These are phyloP conservation scores for Cinara cedri DNA, from an alignment of 2,888 invertebrate species.

Conservation along the genomic window DNA sequence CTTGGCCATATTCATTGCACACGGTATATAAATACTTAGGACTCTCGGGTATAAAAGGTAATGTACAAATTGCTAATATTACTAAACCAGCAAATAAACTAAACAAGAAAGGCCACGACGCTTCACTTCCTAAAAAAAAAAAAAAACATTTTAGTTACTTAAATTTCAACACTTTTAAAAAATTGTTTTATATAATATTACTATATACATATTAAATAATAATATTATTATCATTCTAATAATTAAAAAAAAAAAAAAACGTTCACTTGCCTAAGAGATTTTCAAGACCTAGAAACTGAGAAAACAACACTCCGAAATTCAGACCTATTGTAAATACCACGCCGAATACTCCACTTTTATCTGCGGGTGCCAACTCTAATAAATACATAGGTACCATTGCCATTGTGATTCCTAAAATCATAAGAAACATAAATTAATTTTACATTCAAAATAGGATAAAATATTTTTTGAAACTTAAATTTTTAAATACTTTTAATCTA, in stretches of 20 bases:
- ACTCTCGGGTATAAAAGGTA: conserved; percentile 81
- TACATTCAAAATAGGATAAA: not conserved
- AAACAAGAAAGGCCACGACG: conserved; percentile 79
- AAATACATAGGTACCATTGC: conserved; percentile 90
- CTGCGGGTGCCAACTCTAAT: conserved; percentile 81
- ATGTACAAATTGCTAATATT: conserved; percentile 69
- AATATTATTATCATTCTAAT: too few species aligned
- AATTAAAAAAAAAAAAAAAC: too few species aligned
- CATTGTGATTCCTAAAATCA: conserved; percentile 77
- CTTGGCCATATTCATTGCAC: conserved; percentile 70
- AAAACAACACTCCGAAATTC: conserved; percentile 76
- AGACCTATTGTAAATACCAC: conserved; percentile 83
- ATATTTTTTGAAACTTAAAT: not conserved
- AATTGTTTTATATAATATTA: too few species aligned
- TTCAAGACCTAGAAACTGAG: conserved; percentile 74
- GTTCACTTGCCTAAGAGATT: conserved; percentile 68
- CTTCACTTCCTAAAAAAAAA: conserved; percentile 64
- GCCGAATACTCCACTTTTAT: conserved; percentile 82
- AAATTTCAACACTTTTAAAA: too few species aligned
- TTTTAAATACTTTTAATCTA: not conserved
- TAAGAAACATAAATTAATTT: conserved; percentile 59
- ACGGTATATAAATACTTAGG: conserved; percentile 84
- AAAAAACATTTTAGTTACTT: too few species aligned
- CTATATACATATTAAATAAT: too few species aligned
- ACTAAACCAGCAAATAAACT: conserved; percentile 76